phyloP scores from a whole-genome alignment of 2,113 vertebrate species.

The Gymnocephalus cernua region DNA sequence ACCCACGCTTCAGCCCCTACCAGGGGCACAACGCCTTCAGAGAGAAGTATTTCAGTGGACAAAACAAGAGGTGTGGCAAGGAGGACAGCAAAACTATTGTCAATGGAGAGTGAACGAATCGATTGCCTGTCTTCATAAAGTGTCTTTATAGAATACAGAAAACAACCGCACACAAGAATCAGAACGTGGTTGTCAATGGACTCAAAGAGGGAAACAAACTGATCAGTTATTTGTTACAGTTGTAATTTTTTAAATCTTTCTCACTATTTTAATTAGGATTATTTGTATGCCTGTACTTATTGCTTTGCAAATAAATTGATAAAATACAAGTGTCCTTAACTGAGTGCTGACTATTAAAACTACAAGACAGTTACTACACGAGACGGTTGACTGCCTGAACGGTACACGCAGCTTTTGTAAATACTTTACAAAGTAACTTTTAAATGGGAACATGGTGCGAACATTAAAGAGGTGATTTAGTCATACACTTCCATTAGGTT shows the following conservation, averaged over 20 bases:
- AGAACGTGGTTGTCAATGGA: background rate
- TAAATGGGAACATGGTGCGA: background rate
- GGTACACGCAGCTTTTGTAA: background rate
- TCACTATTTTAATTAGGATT: conserved; percentile 16
- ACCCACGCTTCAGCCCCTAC: conserved; percentile 86
- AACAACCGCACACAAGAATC: background rate
- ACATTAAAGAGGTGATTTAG: background rate
- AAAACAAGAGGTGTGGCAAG: conserved; percentile 90
- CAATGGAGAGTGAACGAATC: conserved; percentile 66
- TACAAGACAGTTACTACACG: background rate
- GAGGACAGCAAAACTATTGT: conserved; percentile 83
- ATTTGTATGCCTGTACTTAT: conserved; percentile 25
- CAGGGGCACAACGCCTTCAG: conserved; percentile 97
- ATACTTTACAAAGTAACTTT: background rate
- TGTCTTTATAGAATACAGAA: background rate
- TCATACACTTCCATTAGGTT: background rate
- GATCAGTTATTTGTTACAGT: conserved; percentile 4
- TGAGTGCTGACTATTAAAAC: background rate
- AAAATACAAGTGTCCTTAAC: background rate
- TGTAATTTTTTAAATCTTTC: conserved; percentile 14
- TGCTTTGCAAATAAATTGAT: conserved; percentile 58
- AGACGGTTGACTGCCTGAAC: background rate
- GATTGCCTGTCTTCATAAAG: no score
- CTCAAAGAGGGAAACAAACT: conserved; percentile 16
- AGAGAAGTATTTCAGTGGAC: conserved; percentile 97